Base-by-base conservation (phyloP, 2,888 invertebrate genomes). In the Pammene aurita region DNA sequence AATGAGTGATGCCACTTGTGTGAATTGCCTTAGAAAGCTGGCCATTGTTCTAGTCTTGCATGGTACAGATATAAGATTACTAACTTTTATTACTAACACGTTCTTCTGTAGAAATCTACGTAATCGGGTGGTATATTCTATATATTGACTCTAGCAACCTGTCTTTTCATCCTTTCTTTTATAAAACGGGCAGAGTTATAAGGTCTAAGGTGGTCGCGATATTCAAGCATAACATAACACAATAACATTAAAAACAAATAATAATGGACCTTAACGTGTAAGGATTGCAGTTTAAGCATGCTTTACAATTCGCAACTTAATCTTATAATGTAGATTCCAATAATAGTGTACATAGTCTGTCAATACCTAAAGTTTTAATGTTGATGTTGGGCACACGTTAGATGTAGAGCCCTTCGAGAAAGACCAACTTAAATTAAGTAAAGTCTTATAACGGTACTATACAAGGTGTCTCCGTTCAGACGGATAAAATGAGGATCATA, bases 341-440 rank as follows among this genome's bases (percentile, higher is more conserved):
- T 55, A 63, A 52, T 50, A 67, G 35, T 57, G 10, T 48, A 48
- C 26, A 18, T 26, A 42, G 34, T 67, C 56, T 57, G 57, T 57
- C 66, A 61, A 67, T 62, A 57, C 56, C 16, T 63, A 57, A 34
- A 66, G 60, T 66, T 67, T 48, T 57, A 58, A 64, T 64, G 18
- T 55, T 44, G 42, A 11, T 11, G 11, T 42, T 57, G 69, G 64
- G 69, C 69, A 64, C 68, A 64, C 48, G 10, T 42, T 68, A 69
- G 57, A 38, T 46, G 41, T 60, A 60, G 54, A 58, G 44, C 58
- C 67, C 67, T 14, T 48, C 44, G 54, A 41, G 63, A 52, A 65
- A 64, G 35, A 69, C 69, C 69, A 69, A 69, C 54, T 60, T 69
- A 69, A 54, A 69, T 54, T 69, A 65, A 69, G 64, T 50, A 35